Percentiles rank a stretch among this genome's conserved stretches.
Evolutionary conservation across 2,113 vertebrate genomes (phyloP).

Genomic region (Halichoerus grypus): DNA sequence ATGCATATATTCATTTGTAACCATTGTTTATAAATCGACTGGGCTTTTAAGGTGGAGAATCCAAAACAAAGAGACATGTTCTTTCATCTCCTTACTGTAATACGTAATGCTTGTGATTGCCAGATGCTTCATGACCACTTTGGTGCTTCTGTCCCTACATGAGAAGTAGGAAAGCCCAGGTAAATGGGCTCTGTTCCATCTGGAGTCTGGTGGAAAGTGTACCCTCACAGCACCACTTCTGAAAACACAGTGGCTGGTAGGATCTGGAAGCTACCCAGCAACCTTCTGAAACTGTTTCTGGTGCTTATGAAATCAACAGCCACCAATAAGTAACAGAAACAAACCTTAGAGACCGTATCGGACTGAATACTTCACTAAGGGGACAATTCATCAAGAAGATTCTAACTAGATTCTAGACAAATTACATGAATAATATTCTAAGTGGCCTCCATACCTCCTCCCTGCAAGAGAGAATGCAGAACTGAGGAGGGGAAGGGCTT

Average conservation of each 20-base stretch:
- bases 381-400: slow-evolving; percentile 57
- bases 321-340: slow-evolving; percentile 26
- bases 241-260: not conserved
- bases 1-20: not conserved
- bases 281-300: not conserved
- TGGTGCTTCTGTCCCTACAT: not conserved
- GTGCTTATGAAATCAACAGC: slow-evolving; percentile 55
- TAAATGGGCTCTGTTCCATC: not conserved
- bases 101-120: not conserved
- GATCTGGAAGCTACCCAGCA: not conserved
- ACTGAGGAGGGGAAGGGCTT: not conserved
- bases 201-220: not conserved
- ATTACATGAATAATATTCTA: slow-evolving; percentile 31
- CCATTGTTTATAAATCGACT: not conserved
- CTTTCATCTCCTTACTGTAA: not conserved
- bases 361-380: slow-evolving; percentile 46
- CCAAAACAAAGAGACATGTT: not conserved
- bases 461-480: not conserved
- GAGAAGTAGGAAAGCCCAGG: not conserved
- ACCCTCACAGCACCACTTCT: not conserved
- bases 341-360: slow-evolving; percentile 45
- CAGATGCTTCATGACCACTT: not conserved
- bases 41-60: not conserved
- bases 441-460: not conserved
- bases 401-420: slow-evolving; percentile 9